phyloP scores from a whole-genome alignment of 2,888 invertebrate species.

The Leucozona laternaria region DNA sequence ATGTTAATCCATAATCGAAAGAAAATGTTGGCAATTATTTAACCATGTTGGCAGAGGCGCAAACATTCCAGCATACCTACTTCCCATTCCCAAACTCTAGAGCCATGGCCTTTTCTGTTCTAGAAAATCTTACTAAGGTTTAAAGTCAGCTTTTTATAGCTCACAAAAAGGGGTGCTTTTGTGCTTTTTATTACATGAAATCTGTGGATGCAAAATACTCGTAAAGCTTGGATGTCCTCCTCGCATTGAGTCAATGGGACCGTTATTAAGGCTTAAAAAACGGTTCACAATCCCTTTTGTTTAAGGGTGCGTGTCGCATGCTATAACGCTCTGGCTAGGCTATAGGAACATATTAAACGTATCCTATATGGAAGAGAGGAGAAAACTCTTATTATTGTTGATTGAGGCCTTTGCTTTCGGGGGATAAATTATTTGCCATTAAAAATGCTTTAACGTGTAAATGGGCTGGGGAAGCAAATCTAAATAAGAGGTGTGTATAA shows the following conservation, averaged over 20 bases:
- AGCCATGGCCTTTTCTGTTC: not conserved
- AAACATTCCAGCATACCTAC: conserved; percentile 26
- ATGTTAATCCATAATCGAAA: conserved; percentile 72
- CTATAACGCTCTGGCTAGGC: not conserved
- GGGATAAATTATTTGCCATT: conserved; percentile 69
- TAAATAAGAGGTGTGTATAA: not conserved
- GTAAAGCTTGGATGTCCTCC: conserved; percentile 50
- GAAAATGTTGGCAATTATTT: conserved; percentile 73
- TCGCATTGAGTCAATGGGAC: conserved; percentile 1
- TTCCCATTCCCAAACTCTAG: not conserved
- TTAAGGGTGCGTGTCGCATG: conserved; percentile 50
- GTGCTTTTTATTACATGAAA: conserved; percentile 38
- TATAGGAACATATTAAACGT: conserved; percentile 10
- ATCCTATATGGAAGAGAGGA: not conserved
- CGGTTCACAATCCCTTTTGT: conserved; percentile 17
- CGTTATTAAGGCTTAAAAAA: conserved; percentile 54
- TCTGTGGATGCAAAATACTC: conserved; percentile 59
- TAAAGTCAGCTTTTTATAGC: conserved; percentile 37
- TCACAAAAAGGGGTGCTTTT: conserved; percentile 8
- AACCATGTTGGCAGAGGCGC: conserved; percentile 43
- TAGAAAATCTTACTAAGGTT: conserved; percentile 5
- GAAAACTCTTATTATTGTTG: conserved; percentile 45
- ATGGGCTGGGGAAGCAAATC: conserved; percentile 9
- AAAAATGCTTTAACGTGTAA: conserved; percentile 65
- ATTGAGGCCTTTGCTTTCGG: conserved; percentile 66